Base-by-base conservation (phyloP, 2,888 invertebrate species). In the Tachina fera region DNA sequence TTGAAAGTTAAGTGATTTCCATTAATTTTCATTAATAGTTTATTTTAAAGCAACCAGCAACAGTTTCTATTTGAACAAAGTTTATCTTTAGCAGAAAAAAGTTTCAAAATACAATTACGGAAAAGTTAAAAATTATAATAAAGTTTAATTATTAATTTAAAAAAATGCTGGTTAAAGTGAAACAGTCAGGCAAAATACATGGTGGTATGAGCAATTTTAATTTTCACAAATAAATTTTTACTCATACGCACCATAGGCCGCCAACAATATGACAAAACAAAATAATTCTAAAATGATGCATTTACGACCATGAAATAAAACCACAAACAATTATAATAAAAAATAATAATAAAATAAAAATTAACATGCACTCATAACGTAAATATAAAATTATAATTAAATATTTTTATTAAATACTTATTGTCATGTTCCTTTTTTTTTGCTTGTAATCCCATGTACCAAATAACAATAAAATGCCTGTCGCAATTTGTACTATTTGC, bases 191-290 rank as follows among this genome's bases (percentile, higher is more conserved):
- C n/a, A n/a, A n/a, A n/a, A 47, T 51, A 68, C 45, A 75, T 61
- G 39, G 45, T 49, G 68, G 70, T 31, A 72, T 72, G 61, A 80
- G 31, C 13, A 53, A 22, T 31, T 31, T 31, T 6, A 31, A 47
- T 75, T 53, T 81, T 61, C 72, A 77, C 80, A 81, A 80, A 60
- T 61, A 71, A n/a, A 67, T 56, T 72, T 61, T 76, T 61, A 72
- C 71, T 81, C 80, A 77, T 72, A 81, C 80, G 84, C 71, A 45
- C 45, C 81, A 75, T 61, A 53, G 74, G 61, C 61, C 61, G n/a
- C 14, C 13, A 75, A 68, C 67, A 72, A 67, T 31, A 49, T 22
- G 58, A 65, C 72, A 65, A 60, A 81, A 31, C 43, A 43, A 63
- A 51, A 51, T 39, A 19, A 43, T 81, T 68, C 51, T 39, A 68